Evolutionary conservation across 2,888 invertebrate genomes (phyloP), one percentile per base, ranked within the genome.

Genomic region (Drosophila prostipennis): DNA sequence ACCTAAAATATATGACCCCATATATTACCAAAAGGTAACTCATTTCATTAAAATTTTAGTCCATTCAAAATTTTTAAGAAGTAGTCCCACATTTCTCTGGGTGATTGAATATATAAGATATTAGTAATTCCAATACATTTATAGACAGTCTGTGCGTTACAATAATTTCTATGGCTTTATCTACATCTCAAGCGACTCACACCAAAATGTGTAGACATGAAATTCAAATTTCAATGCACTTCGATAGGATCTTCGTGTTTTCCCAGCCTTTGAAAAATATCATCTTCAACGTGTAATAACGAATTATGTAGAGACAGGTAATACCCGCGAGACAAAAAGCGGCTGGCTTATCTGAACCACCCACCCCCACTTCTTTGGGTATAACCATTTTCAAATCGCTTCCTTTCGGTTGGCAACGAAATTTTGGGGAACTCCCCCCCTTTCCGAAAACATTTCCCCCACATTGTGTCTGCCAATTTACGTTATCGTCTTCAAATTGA

Each of bases 401-500:
- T 80, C 74, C 77, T 48, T 54, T 63, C 71, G 45, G 69, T 29
- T 54, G 54, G 32, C 16, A 42, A 23, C 10, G 8, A 56, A 14
- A 32, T 46, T 56, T 19, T 32, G n/a, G 60, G 42, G 36, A n/a
- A 29, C 29, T n/a, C 42, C 19, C 19, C 48, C 7, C 19, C 19
- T 19, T 19, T 37, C 14, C 11, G 3, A 29, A 34, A 10, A 13
- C 39, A 39, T 45, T 51, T 37, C 23, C 51, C 53, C 37, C 46
- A 26, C 34, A 14, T 37, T 49, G 45, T 40, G 45, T 39, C 48
- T 43, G 70, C 74, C 72, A 87, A 82, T 82, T 84, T 80, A 70
- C 78, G 86, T 87, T 84, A 84, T 87, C 84, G 76, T 82, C 87
- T 86, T 85, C 78, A 85, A 84, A 88, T 84, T 87, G 84, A 85